Evolutionary conservation across 2,888 invertebrate species (phyloP).

Genomic region (Balanococcus diminutus): DNA sequence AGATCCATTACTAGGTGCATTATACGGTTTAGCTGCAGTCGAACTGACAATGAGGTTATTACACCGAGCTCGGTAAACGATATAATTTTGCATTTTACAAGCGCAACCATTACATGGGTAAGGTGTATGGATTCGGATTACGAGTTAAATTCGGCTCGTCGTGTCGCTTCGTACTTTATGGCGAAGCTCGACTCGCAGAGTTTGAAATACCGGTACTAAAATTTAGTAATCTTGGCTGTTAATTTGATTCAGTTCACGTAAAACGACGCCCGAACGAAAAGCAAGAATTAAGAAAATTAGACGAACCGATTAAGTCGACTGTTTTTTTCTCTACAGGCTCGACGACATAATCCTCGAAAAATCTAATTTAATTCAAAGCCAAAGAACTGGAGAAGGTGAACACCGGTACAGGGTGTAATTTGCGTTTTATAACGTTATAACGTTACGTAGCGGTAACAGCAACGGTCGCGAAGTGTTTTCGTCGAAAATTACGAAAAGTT

Average conservation of each 20-base stretch:
- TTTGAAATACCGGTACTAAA: constrained; percentile 15
- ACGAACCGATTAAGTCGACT: not conserved
- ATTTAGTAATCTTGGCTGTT: not conserved
- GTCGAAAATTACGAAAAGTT: too few species aligned
- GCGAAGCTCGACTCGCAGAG: not conserved
- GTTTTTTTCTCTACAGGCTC: not conserved
- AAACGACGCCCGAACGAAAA: constrained; percentile 12
- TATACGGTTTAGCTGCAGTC: not conserved
- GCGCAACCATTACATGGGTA: not conserved
- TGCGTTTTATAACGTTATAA: not conserved
- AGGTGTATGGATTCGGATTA: not conserved
- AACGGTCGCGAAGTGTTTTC: too few species aligned
- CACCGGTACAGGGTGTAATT: not conserved
- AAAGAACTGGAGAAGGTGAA: too few species aligned
- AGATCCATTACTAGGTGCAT: not conserved
- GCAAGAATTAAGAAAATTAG: constrained; percentile 20
- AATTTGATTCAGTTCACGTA: constrained; percentile 41
- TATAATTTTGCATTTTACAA: not conserved
- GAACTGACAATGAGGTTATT: not conserved
- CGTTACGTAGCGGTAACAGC: too few species aligned
- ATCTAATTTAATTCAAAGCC: constrained; percentile 23
- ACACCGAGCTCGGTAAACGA: not conserved
- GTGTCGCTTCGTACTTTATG: not conserved
- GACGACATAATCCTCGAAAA: constrained; percentile 29
- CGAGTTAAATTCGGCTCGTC: not conserved